These are phyloP conservation scores for Idaea biselata DNA, from an alignment of 2,888 invertebrate species.

Conservation along the genomic window DNA sequence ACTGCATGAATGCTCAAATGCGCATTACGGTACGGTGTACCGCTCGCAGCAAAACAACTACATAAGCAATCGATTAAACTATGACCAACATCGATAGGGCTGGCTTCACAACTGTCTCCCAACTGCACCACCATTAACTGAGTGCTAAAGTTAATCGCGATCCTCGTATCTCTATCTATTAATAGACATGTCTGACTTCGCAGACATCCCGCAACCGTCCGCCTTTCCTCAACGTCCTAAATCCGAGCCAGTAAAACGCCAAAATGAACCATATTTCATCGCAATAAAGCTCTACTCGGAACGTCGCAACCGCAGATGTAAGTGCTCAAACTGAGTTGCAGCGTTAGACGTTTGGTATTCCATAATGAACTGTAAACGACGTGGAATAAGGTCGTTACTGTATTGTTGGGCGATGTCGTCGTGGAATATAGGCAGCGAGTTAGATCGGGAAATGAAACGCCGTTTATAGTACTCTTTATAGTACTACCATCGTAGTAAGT, in stretches of 20 bases:
- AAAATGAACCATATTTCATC: conserved; percentile 34
- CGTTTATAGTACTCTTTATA: conserved; percentile 72
- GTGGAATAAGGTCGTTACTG: conserved; percentile 38
- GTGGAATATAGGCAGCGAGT: conserved; percentile 51
- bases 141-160: conserved; percentile 57
- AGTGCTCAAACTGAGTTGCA: conserved; percentile 27
- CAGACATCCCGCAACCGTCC: conserved; percentile 57
- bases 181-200: conserved; percentile 70
- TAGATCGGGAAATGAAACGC: conserved; percentile 71
- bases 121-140: conserved; percentile 47
- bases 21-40: background rate
- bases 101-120: conserved; percentile 37
- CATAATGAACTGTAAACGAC: conserved; percentile 27
- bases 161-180: conserved; percentile 65
- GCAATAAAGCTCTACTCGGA: conserved; percentile 37
- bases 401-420: conserved; percentile 25
- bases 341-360: conserved; percentile 15
- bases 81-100: conserved; percentile 35
- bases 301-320: conserved; percentile 7
- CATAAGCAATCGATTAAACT: conserved; percentile 48
- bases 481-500: conserved; percentile 73
- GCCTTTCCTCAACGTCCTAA: conserved; percentile 36
- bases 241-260: conserved; percentile 13
- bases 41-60: conserved; percentile 27
- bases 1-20: background rate